Conservation (phyloP, 2,797 vertebrate species). For the Mionectes olivaceus region DNA sequence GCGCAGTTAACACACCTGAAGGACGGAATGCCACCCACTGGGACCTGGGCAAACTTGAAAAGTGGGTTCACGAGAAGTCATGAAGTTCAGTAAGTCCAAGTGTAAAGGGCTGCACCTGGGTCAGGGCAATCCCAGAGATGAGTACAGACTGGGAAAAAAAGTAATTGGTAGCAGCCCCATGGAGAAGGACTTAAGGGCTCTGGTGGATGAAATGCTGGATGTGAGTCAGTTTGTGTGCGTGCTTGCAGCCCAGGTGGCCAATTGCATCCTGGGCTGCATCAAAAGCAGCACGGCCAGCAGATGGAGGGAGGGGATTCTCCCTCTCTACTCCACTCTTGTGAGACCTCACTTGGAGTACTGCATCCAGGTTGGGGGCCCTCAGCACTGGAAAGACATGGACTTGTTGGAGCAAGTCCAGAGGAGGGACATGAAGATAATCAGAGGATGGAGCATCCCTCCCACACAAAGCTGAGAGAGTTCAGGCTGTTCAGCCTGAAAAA, state of each 20-base stretch:
- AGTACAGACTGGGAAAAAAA: neutral
- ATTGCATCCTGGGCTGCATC: neutral
- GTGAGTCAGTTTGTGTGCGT: neutral
- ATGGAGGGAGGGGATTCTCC: neutral
- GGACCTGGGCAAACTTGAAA: neutral
- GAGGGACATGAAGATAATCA: neutral
- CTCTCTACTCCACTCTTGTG: neutral
- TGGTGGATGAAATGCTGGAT: neutral
- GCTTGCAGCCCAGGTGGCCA: neutral
- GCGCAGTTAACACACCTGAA: neutral
- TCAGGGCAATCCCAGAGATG: neutral
- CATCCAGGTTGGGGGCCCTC: neutral
- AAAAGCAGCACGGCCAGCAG: neutral
- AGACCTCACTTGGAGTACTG: neutral
- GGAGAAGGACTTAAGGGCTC: neutral
- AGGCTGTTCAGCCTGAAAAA: neutral
- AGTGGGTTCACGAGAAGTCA: neutral
- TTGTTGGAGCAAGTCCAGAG: neutral
- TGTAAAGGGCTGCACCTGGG: rapidly evolving
- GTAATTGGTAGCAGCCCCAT: neutral
- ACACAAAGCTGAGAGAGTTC: neutral
- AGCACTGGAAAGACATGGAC: neutral
- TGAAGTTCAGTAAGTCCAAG: neutral
- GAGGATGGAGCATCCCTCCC: neutral
- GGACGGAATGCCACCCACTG: neutral